These are phyloP conservation scores for Cyprinodon tularosa DNA, from an alignment of 2,113 vertebrate genomes.

Conservation along the genomic window DNA sequence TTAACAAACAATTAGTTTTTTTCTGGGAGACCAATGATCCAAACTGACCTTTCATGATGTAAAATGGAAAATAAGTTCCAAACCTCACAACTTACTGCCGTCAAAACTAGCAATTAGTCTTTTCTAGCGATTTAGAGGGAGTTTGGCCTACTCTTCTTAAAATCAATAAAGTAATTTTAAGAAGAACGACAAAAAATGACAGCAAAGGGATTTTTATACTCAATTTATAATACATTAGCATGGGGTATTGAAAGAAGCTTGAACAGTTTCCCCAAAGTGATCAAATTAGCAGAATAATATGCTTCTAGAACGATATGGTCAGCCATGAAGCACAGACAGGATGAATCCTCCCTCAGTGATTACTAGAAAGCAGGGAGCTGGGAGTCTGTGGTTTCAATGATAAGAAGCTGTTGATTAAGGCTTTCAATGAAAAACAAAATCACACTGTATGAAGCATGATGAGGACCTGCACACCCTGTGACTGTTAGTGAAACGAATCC, in stretches of 20 bases:
- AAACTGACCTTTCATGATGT: not conserved
- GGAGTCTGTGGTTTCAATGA: not conserved
- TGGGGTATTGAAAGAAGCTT: not conserved
- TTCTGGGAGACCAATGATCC: not conserved
- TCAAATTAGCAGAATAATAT: conserved; percentile 13
- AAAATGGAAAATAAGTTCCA: not conserved
- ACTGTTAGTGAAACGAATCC: conserved; percentile 14
- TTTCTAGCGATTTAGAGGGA: not conserved
- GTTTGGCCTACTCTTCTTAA: not conserved
- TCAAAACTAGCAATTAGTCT: too few species aligned
- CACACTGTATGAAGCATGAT: conserved; percentile 9
- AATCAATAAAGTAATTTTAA: too few species aligned
- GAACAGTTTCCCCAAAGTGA: conserved; percentile 8
- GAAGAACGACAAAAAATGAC: too few species aligned
- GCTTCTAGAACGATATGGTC: conserved; percentile 13
- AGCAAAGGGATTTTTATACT: not conserved
- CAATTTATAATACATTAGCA: not conserved
- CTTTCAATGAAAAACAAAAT: conserved; percentile 1
- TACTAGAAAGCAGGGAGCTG: conserved; percentile 1
- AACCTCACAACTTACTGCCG: not conserved
- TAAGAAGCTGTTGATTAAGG: conserved; percentile 18
- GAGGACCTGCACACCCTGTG: not conserved
- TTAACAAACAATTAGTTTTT: not conserved
- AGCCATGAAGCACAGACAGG: not conserved
- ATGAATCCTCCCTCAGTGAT: conserved; percentile 11